Evolutionary conservation across 2,113 vertebrate genomes (phyloP).

Genomic region (Menidia beryllina): DNA sequence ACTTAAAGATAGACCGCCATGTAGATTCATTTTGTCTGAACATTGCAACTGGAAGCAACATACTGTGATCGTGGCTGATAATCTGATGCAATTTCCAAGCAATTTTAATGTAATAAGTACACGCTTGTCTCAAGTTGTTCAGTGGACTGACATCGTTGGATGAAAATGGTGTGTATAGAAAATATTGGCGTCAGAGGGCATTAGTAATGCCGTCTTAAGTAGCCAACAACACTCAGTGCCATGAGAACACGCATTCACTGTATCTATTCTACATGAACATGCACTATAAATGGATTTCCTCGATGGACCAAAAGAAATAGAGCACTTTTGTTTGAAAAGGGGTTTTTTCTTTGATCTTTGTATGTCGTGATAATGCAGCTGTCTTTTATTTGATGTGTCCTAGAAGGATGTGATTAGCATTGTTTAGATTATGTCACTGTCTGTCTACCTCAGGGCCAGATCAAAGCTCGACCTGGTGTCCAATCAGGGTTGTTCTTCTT

Average conservation of each 20-base stretch:
- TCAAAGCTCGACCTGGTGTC: slow-evolving; percentile 93
- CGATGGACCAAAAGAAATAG: slow-evolving; percentile 80
- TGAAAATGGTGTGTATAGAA: slow-evolving; percentile 59
- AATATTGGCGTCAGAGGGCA: slow-evolving; percentile 66
- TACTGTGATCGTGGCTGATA: slow-evolving; percentile 76
- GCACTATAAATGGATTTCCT: slow-evolving; percentile 80
- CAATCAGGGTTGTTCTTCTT: slow-evolving; percentile 86
- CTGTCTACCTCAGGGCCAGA: slow-evolving; percentile 99
- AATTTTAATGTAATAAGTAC: slow-evolving; percentile 56
- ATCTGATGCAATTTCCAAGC: slow-evolving; percentile 70
- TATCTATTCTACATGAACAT: slow-evolving; percentile 79
- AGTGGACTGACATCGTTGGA: slow-evolving; percentile 60
- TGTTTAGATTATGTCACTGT: slow-evolving; percentile 90
- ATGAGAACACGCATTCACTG: slow-evolving; percentile 77
- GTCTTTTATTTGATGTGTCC: slow-evolving; percentile 81
- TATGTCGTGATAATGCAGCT: slow-evolving; percentile 80
- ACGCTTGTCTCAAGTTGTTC: slow-evolving; percentile 57
- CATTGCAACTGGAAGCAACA: slow-evolving; percentile 74
- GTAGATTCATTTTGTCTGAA: slow-evolving; percentile 75
- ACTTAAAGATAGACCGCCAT: slow-evolving; percentile 77
- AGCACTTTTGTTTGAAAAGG: slow-evolving; percentile 82
- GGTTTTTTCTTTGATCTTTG: slow-evolving; percentile 81
- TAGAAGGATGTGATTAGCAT: slow-evolving; percentile 82
- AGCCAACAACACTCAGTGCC: slow-evolving; percentile 78
- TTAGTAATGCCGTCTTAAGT: slow-evolving; percentile 62